A percentile compares a stretch with the other conserved stretches of the same genome.
Evolutionary conservation across 53 echinoderm and acorn worm species (phyloP).

Genomic region (Temnopleurus reevesii): DNA sequence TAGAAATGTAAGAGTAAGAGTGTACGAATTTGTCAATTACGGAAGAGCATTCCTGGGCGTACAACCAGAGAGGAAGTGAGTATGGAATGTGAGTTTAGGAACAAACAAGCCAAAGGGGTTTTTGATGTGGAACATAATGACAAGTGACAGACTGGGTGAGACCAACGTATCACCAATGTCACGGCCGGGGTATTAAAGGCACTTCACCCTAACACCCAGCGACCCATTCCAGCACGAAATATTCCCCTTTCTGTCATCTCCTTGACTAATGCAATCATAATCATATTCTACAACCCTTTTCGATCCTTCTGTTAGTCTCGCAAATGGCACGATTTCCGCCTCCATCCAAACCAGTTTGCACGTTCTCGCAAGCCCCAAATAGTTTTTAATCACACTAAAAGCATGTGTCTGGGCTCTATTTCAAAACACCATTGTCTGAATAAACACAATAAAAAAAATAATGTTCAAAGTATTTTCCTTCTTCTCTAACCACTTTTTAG

Average conservation of each 20-base stretch:
- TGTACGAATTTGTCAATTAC: slow-evolving; percentile 34
- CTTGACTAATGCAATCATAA: slow-evolving; percentile 46
- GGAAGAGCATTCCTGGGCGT: slow-evolving; percentile 45
- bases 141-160: slow-evolving; percentile 38
- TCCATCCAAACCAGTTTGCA: not conserved
- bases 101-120: slow-evolving; percentile 37
- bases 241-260: slow-evolving; percentile 30
- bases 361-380: not conserved
- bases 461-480: too few species aligned
- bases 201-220: slow-evolving; percentile 40
- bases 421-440: not conserved
- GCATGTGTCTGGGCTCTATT: not conserved
- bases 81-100: slow-evolving; percentile 16
- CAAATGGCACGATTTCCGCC: slow-evolving; percentile 27
- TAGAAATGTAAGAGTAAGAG: not conserved
- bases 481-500: too few species aligned
- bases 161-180: not conserved
- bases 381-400: not conserved
- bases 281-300: slow-evolving; percentile 5
- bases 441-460: too few species aligned
- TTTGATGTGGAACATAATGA: slow-evolving; percentile 40
- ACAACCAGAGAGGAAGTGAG: slow-evolving; percentile 43
- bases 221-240: slow-evolving; percentile 15
- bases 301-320: not conserved
- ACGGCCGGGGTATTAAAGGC: slow-evolving; percentile 39